phyloP scores from a whole-genome alignment of 2,797 vertebrate genomes.

The Carcharodon carcharias region DNA sequence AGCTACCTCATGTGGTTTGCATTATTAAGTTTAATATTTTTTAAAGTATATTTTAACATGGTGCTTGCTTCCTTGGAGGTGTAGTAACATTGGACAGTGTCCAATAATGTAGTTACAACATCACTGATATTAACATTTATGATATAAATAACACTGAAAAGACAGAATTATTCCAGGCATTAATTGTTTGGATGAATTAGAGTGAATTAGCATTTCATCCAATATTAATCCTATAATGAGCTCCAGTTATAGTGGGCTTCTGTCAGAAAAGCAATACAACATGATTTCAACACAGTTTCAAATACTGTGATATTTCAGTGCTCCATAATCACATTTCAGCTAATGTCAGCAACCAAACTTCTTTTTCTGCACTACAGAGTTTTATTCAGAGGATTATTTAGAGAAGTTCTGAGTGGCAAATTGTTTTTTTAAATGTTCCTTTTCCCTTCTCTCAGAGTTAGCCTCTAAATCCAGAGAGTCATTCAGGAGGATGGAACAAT shows the following conservation, averaged over 20 bases:
- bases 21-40: not conserved
- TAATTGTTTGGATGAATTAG: constrained; percentile 24
- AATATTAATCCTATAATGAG: constrained; percentile 28
- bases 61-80: not conserved
- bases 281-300: constrained; percentile 13
- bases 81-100: not conserved
- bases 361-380: not conserved
- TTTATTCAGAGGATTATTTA: not conserved
- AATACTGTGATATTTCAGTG: constrained; percentile 12
- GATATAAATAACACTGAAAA: not conserved
- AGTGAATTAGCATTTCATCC: constrained; percentile 32
- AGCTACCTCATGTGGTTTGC: not conserved
- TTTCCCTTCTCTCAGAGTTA: not conserved
- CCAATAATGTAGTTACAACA: not conserved
- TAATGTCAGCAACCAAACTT: not conserved
- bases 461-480: not conserved
- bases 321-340: not conserved
- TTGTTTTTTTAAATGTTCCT: not conserved
- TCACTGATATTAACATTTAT: constrained; percentile 6
- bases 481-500: not conserved
- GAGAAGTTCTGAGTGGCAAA: not conserved
- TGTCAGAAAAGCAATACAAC: constrained; percentile 18
- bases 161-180: constrained; percentile 28
- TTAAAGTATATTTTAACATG: not conserved
- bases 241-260: not conserved